Percentiles rank a stretch among this genome's conserved stretches.
Evolutionary conservation across 1,140 invertebrate species (phyloP).

Genomic region (Drosophila carrolli): DNA sequence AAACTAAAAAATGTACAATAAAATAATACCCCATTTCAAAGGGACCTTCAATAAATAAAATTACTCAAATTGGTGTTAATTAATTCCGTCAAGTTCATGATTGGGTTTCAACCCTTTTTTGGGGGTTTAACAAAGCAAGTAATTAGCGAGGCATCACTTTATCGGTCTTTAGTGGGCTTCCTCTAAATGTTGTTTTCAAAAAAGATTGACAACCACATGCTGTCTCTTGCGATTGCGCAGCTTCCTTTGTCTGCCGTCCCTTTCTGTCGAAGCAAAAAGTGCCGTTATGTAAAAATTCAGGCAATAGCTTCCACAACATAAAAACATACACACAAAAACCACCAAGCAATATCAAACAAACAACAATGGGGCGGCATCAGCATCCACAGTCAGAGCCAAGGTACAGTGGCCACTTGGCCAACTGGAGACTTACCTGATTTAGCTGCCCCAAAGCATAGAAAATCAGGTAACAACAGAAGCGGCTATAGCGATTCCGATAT

Average conservation of each 20-base stretch:
- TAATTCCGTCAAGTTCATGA: not conserved
- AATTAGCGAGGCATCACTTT: not conserved
- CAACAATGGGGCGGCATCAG: constrained; percentile 30
- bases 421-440: constrained; percentile 31
- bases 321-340: not conserved
- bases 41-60: no score
- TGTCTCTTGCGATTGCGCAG: constrained; percentile 43
- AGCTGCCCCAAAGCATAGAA: constrained; percentile 10
- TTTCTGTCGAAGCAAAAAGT: constrained; percentile 16
- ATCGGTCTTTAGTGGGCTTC: constrained; percentile 1
- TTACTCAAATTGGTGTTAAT: not conserved
- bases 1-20: no score
- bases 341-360: constrained; percentile 30
- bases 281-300: constrained; percentile 41
- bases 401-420: constrained; percentile 36
- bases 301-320: constrained; percentile 10
- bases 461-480: constrained; percentile 28
- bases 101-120: not conserved
- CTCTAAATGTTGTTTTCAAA: not conserved
- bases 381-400: constrained; percentile 16
- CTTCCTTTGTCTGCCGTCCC: constrained; percentile 19
- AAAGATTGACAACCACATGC: constrained; percentile 17
- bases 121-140: not conserved
- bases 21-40: no score
- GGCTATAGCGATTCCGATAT: constrained; percentile 12